These are phyloP conservation scores for Lepeophtheirus nordmannii DNA, from an alignment of 2,888 invertebrate genomes.

Conservation along the genomic window DNA sequence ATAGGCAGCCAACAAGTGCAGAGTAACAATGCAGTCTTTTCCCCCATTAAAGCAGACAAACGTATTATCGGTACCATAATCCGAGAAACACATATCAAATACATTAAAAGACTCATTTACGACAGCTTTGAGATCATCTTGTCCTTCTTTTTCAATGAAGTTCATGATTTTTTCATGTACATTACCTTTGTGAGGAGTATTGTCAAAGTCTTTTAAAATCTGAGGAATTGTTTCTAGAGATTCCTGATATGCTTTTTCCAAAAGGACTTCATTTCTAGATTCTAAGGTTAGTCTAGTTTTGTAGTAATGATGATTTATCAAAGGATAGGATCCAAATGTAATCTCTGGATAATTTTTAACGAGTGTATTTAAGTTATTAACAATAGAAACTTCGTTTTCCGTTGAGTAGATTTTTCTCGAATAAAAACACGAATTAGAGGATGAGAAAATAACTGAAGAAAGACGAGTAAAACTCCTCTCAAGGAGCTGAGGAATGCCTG, in stretches of 20 bases:
- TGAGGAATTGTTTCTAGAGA: slow-evolving; percentile 34
- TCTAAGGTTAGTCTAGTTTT: slow-evolving; percentile 39
- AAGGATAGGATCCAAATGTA: slow-evolving; percentile 45
- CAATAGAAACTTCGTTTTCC: slow-evolving; percentile 33
- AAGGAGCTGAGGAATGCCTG: slow-evolving; percentile 46
- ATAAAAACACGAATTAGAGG: slow-evolving; percentile 30
- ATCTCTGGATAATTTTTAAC: slow-evolving; percentile 38
- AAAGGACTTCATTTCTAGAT: slow-evolving; percentile 30
- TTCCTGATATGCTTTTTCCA: slow-evolving; percentile 32
- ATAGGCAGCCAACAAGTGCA: slow-evolving; percentile 48
- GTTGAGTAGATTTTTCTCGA: slow-evolving; percentile 31
- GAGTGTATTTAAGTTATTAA: slow-evolving; percentile 37
- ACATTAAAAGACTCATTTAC: slow-evolving; percentile 30
- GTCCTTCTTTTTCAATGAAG: neutral
- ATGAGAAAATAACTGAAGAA: slow-evolving; percentile 33
- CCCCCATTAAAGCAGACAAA: slow-evolving; percentile 94
- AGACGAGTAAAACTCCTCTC: slow-evolving; percentile 30
- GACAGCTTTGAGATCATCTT: neutral
- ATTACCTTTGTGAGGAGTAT: neutral
- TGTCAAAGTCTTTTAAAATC: neutral
- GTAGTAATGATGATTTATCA: slow-evolving; percentile 36
- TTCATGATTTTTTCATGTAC: neutral
- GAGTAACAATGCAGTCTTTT: slow-evolving; percentile 86
- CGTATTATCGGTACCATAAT: slow-evolving; percentile 54
- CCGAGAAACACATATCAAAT: slow-evolving; percentile 44